phyloP scores from a whole-genome alignment of 2,797 vertebrate genomes.

The Acrocephalus scirpaceus region DNA sequence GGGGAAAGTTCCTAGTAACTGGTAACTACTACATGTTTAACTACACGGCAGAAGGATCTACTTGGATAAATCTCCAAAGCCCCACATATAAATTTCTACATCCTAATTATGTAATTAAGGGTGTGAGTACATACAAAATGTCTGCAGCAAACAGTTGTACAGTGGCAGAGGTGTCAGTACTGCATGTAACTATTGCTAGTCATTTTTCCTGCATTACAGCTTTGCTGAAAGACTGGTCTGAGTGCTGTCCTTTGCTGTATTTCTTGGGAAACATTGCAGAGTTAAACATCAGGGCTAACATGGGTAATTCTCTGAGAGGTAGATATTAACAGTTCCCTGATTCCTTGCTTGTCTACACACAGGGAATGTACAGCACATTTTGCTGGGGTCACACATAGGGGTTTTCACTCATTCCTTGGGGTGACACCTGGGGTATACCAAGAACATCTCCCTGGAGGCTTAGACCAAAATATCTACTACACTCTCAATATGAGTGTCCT shows the following conservation, averaged over 20 bases:
- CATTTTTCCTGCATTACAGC: not conserved
- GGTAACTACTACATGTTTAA: not conserved
- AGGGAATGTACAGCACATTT: not conserved
- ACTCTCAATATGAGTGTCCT: not conserved
- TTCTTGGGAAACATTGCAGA: not conserved
- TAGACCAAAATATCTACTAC: not conserved
- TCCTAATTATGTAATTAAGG: not conserved
- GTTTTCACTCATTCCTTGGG: not conserved
- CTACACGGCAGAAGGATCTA: not conserved
- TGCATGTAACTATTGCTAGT: not conserved
- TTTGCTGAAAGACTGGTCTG: not conserved
- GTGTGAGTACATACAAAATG: not conserved
- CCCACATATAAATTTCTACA: not conserved
- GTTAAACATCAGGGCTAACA: not conserved
- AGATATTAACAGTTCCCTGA: not conserved
- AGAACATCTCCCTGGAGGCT: not conserved
- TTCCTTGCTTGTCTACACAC: not conserved
- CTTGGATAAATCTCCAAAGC: not conserved
- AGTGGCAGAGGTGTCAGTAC: not conserved
- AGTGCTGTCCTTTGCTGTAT: not conserved
- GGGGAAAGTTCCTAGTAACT: slow-evolving; percentile 16
- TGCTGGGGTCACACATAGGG: not conserved
- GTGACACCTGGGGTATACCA: not conserved
- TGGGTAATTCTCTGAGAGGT: not conserved
- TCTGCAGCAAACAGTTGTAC: not conserved